Evolutionary conservation across 1,140 invertebrate species (phyloP).

Genomic region (Drosophila kepulauana): DNA sequence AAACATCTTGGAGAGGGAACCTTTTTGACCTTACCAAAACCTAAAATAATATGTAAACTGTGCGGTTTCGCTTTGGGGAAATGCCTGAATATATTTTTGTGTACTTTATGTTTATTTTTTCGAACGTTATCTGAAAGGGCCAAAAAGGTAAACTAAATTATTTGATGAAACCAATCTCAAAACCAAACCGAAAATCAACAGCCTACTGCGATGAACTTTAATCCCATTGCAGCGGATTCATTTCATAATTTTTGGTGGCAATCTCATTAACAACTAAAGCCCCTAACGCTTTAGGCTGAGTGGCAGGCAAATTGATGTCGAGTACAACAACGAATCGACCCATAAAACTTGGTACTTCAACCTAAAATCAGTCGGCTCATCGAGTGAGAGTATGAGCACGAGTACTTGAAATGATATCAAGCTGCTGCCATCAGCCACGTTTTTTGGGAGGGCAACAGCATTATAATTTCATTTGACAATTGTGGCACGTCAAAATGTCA

Average conservation of each 20-base stretch:
- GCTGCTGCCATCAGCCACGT: conserved; percentile 21
- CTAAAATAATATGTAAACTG: no score
- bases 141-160: conserved; percentile 17
- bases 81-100: background rate
- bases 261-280: conserved; percentile 1
- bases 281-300: background rate
- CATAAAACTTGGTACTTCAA: background rate
- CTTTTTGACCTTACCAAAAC: background rate
- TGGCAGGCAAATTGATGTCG: conserved; percentile 1
- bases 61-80: background rate
- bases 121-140: background rate
- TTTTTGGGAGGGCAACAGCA: conserved; percentile 14
- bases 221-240: background rate
- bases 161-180: background rate
- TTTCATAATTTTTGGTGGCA: background rate
- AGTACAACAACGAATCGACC: background rate
- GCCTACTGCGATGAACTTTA: conserved; percentile 21
- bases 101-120: background rate
- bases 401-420: conserved; percentile 10
- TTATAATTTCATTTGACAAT: conserved; percentile 52
- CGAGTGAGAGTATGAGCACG: background rate
- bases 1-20: conserved; percentile 42
- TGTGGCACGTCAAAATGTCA: conserved; percentile 43
- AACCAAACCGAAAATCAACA: background rate
- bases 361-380: conserved; percentile 7